phyloP scores from a whole-genome alignment of 2,888 invertebrate genomes.

The Drosophila neonasuta region DNA sequence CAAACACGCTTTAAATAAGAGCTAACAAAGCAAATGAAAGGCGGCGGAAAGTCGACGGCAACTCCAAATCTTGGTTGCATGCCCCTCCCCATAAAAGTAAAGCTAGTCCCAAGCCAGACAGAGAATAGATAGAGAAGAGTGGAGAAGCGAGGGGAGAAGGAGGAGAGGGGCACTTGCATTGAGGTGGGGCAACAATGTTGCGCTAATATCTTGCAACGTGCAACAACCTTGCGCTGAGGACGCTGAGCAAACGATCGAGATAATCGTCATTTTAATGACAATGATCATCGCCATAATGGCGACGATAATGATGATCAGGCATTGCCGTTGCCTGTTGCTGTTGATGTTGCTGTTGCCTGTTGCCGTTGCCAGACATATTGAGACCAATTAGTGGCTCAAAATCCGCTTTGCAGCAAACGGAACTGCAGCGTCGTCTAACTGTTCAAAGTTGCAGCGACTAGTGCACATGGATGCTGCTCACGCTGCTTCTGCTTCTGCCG shows the following conservation, averaged over 20 bases:
- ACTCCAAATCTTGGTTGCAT: constrained; percentile 17
- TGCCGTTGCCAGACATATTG: constrained; percentile 65
- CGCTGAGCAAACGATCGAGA: constrained; percentile 18
- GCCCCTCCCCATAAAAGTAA: constrained; percentile 11
- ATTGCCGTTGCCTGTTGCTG: constrained; percentile 16
- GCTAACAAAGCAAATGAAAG: constrained; percentile 47
- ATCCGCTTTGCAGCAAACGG: constrained; percentile 81
- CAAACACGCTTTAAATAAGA: constrained; percentile 46
- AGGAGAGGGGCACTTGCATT: not conserved
- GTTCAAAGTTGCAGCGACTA: constrained; percentile 57
- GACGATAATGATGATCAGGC: constrained; percentile 36
- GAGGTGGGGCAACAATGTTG: constrained; percentile 64
- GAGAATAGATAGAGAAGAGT: not conserved
- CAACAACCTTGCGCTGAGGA: constrained; percentile 66
- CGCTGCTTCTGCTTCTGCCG: not conserved
- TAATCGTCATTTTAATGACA: constrained; percentile 27
- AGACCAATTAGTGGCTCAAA: constrained; percentile 79
- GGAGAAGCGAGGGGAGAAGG: not conserved
- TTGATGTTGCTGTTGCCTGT: constrained; percentile 22
- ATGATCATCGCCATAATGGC: constrained; percentile 25
- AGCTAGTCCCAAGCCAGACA: not conserved
- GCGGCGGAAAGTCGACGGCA: constrained; percentile 16
- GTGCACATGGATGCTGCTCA: not conserved
- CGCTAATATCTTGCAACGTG: constrained; percentile 62
- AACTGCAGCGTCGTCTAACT: constrained; percentile 76